Evolutionary conservation across 2,113 vertebrate genomes (phyloP).

Genomic region (Phyllopteryx taeniolatus): DNA sequence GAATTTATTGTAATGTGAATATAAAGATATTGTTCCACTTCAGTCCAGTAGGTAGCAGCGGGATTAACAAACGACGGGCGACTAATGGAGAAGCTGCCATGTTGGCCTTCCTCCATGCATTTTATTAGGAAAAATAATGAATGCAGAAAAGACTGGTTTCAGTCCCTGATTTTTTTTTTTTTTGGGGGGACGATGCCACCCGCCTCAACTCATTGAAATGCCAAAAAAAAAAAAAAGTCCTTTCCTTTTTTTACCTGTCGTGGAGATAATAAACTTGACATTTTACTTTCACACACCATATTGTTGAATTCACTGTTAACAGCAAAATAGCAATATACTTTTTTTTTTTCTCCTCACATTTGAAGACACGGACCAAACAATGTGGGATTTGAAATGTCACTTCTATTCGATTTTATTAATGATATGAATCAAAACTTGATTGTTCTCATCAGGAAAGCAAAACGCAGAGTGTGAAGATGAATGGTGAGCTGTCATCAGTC

Average conservation of each 20-base stretch:
- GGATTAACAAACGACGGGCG: no score
- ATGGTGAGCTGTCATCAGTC: constrained; percentile 2
- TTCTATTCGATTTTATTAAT: constrained; percentile 1
- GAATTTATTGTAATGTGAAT: no score
- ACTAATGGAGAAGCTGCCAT: no score
- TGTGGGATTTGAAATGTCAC: background rate
- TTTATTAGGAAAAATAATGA: no score
- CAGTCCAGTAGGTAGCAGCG: no score
- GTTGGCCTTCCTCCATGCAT: no score
- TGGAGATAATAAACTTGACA: background rate
- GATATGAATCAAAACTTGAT: constrained; percentile 6
- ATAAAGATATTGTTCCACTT: no score
- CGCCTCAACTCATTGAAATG: background rate
- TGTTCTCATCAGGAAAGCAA: constrained; percentile 9
- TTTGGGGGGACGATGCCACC: background rate
- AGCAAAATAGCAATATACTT: background rate
- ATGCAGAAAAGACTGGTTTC: background rate
- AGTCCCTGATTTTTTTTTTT: no score
- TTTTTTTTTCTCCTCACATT: background rate
- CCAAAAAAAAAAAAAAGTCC: no score
- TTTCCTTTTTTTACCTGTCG: no score
- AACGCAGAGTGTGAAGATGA: background rate
- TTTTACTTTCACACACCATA: background rate
- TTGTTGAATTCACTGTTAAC: background rate
- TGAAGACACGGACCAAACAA: background rate